Evolutionary conservation across 2,797 vertebrate species (phyloP).

Genomic region (Sorex maritimensis): DNA sequence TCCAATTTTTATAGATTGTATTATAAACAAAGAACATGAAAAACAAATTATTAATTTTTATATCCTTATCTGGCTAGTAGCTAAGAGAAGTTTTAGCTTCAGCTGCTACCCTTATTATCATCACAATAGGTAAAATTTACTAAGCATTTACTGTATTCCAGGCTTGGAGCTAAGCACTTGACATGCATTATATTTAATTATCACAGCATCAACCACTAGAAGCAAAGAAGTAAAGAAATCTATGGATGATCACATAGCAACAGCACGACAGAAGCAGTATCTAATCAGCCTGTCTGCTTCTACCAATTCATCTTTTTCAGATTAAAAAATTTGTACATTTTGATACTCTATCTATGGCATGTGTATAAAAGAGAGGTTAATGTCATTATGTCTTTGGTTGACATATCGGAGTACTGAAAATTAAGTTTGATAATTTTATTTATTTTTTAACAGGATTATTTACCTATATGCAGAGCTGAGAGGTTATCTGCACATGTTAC

Average conservation of each 20-base stretch:
- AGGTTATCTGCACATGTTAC: too few species aligned
- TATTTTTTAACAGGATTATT: too few species aligned
- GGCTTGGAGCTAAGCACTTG: not conserved
- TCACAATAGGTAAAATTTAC: not conserved
- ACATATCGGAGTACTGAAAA: too few species aligned
- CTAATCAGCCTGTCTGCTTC: not conserved
- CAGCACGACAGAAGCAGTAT: not conserved
- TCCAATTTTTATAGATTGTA: slow-evolving; percentile 1
- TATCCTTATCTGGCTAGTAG: not conserved
- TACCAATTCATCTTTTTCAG: not conserved
- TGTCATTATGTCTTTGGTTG: too few species aligned
- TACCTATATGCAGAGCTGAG: too few species aligned
- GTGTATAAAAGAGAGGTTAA: too few species aligned
- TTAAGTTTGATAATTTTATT: too few species aligned
- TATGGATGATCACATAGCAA: not conserved
- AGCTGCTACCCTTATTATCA: too few species aligned
- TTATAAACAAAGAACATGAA: slow-evolving; percentile 21
- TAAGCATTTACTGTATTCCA: not conserved
- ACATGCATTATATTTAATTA: not conserved
- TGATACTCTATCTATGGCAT: too few species aligned
- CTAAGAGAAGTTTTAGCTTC: slow-evolving; percentile 4
- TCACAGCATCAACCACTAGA: not conserved
- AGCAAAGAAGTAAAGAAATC: not conserved
- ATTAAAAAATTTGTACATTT: too few species aligned
- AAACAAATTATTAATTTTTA: not conserved